Evolutionary conservation across 2,797 vertebrate genomes (phyloP).

Genomic region (Protosalanx chinensis): DNA sequence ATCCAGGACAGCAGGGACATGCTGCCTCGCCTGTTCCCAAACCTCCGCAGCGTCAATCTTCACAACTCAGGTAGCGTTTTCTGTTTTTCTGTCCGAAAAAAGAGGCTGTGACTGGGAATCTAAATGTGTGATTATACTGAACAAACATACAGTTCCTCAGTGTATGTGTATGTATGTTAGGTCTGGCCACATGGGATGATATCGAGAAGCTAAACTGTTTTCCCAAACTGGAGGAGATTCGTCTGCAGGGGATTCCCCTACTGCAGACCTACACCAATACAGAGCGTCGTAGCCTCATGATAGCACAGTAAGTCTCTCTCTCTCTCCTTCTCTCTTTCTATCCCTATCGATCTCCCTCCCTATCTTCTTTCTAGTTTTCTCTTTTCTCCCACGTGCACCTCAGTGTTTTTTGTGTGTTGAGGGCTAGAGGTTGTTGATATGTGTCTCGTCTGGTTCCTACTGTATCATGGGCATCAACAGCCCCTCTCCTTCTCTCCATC

Average conservation of each 20-base stretch:
- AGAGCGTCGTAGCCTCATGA: conserved; percentile 90
- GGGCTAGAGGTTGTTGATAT: not conserved
- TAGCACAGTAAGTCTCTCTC: conserved; percentile 78
- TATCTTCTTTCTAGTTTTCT: not conserved
- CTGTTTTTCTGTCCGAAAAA: not conserved
- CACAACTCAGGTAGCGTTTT: conserved; percentile 81
- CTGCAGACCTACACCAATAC: conserved; percentile 89
- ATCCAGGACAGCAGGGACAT: conserved; percentile 86
- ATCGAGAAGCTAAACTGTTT: conserved; percentile 95
- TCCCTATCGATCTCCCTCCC: not conserved
- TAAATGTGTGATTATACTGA: not conserved
- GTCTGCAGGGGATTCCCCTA: conserved; percentile 91
- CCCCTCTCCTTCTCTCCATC: not conserved
- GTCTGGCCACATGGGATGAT: conserved; percentile 92
- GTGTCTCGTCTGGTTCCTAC: not conserved
- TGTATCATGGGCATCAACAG: not conserved
- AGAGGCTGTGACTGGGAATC: not conserved
- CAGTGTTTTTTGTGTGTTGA: not conserved
- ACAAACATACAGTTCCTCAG: not conserved
- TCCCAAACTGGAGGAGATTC: conserved; percentile 93
- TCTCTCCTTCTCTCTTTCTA: not conserved
- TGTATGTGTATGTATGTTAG: conserved; percentile 61
- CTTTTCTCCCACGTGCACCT: not conserved
- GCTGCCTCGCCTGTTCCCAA: conserved; percentile 85
- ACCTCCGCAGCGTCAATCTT: conserved; percentile 90